Base-by-base conservation (phyloP, 2,888 invertebrate genomes). In the Scelioninae gen. 2 region DNA sequence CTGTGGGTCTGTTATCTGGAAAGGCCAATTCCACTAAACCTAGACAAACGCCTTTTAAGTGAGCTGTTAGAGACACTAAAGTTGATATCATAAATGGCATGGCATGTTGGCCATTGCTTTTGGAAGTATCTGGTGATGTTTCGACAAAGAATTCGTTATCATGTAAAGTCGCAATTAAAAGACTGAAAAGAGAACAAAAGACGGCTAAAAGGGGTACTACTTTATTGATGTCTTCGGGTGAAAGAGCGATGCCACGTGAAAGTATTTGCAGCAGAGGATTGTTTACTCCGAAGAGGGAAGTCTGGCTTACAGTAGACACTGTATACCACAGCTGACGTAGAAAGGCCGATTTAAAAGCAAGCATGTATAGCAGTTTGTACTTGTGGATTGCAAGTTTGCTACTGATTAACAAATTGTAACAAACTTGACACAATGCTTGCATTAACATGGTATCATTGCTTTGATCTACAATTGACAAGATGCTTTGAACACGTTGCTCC, bases 11-110 rank as follows among this genome's bases (percentile, higher is more conserved):
- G 0, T 91, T 90, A 80, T 94, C 95, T 0, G 95, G 95, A 82
- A 94, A 95, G 0, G 95, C 95, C 50, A 96, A 87, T 82, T 96
- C 94, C 6, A 96, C 93, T 7, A 96, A 88, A 0, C 96, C 96
- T 13, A 96, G 87, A 79, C 94, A 94, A 3, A 94, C 92, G 73
- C 94, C 93, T 58, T 95, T 91, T 31, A 96, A 84, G 0, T 91
- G 90, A 57, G 91, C 90, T 57, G 92, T 92, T 78, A 96, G 88
- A 2, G 90, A 89, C 4, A 92, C 91, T 60, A 96, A 87, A 81
- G 94, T 94, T 0, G 88, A 86, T 73, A 94, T 90, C n/a, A 90
- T 90, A 82, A 96, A 96, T 0, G 95, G 90, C 89, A 90, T 90
- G 6, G 87, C 82, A 46, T 83, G 83, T 74, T 84, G 82, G 5